Evolutionary conservation across 2,797 vertebrate species (phyloP), one percentile per base, ranked within the genome.

Genomic region (Zenarchopterus dispar): DNA sequence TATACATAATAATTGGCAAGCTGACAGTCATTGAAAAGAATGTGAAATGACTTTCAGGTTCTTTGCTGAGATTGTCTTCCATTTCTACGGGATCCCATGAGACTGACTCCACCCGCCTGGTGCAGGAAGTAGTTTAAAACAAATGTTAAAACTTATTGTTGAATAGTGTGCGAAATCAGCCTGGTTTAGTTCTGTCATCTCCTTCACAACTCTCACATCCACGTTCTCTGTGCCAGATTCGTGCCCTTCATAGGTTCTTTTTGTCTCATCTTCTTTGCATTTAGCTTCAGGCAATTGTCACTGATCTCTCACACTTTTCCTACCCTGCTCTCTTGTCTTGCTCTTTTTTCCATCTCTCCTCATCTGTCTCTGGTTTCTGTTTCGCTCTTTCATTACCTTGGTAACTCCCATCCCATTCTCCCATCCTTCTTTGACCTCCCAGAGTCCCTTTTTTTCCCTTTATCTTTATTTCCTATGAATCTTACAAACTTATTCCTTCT

Each of bases 281-380:
- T 75, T 73, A 0, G 49, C 60, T 74, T 42, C 31, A 6, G 78
- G 75, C 67, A 0, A 45, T 63, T 47, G 15, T 70, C 62, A 2
- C 69, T 3, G 7, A 19, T 70, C 56, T 53, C 39, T 50, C 44
- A 62, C 36, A 2, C 67, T 70, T 26, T 55, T 54, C 28, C 42
- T 57, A 60, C 78, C 73, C 65, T 62, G 54, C 54, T 57, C 53
- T 61, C 28, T 48, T 39, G n/a, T 26, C 60, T 18, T 43, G 17
- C 21, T 51, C 62, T 13, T 42, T 52, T 57, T 77, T 75, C 75
- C 78, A 43, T 47, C 67, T 75, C 21, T 71, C 44, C 59, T 65
- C 61, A 52, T 66, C 56, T 47, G 31, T 31, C 33, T 11, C 33
- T 39, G 36, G 36, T 80, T 73, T 73, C 69, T 59, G 77, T 56